phyloP scores from a whole-genome alignment of 2,888 invertebrate species.

The Epirrita christyi region DNA sequence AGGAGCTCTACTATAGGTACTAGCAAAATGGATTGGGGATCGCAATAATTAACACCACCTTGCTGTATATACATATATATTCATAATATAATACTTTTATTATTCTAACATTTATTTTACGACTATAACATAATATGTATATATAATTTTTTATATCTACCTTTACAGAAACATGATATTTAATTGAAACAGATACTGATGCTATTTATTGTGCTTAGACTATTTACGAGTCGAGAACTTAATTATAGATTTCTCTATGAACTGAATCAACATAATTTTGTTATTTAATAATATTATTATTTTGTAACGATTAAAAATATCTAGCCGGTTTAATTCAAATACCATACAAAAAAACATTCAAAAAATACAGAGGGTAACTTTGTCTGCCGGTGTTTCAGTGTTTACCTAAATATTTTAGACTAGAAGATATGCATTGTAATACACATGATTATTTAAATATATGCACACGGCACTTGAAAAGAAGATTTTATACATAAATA shows the following conservation, averaged over 20 bases:
- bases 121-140: slow-evolving; percentile 6
- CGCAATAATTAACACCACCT: slow-evolving; percentile 9
- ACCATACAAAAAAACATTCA: no score
- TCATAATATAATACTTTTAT: slow-evolving; percentile 5
- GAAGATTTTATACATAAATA: slow-evolving; percentile 10
- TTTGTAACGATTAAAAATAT: no score
- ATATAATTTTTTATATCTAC: slow-evolving; percentile 3
- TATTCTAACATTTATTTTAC: background rate
- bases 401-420: background rate
- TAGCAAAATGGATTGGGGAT: background rate
- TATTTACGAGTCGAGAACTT: slow-evolving; percentile 4
- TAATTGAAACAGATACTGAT: slow-evolving; percentile 16
- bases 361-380: no score
- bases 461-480: slow-evolving; percentile 16
- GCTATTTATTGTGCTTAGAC: slow-evolving; percentile 3
- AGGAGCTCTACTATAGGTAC: no score
- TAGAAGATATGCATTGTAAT: slow-evolving; percentile 11
- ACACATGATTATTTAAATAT: slow-evolving; percentile 5
- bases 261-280: background rate
- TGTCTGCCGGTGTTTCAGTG: no score
- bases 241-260: no score
- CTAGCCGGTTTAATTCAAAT: no score
- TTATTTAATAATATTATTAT: no score
- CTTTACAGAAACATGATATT: background rate
- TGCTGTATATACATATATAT: slow-evolving; percentile 13